phyloP scores from a whole-genome alignment of 2,113 vertebrate genomes.

The Cinclus mexicanus region DNA sequence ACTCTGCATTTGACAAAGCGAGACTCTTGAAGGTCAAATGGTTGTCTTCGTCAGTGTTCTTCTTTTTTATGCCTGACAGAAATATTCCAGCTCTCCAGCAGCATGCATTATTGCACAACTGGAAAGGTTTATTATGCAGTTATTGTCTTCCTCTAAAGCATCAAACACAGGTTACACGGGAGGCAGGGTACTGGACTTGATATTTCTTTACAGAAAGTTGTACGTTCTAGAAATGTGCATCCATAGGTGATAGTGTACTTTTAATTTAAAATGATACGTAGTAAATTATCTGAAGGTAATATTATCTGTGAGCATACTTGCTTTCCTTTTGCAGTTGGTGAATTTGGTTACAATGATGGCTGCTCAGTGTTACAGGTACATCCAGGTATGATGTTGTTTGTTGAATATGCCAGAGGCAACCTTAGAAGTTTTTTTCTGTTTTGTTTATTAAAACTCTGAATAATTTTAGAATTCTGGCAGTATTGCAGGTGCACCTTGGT shows the following conservation, averaged over 20 bases:
- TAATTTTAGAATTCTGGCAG: constrained; percentile 45
- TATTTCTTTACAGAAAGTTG: constrained; percentile 25
- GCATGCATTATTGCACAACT: constrained; percentile 60
- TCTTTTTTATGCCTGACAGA: constrained; percentile 58
- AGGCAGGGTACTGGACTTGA: constrained; percentile 53
- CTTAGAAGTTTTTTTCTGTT: background rate
- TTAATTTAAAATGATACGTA: constrained; percentile 34
- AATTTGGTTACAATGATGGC: constrained; percentile 27
- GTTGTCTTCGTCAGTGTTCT: constrained; percentile 70
- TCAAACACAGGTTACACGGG: constrained; percentile 24
- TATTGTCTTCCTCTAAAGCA: constrained; percentile 55
- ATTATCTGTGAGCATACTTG: constrained; percentile 25
- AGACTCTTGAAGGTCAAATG: constrained; percentile 71
- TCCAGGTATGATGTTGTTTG: constrained; percentile 21
- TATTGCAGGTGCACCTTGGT: constrained; percentile 57
- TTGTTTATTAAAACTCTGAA: background rate
- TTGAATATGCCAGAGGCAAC: constrained; percentile 9
- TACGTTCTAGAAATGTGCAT: constrained; percentile 53
- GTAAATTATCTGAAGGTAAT: constrained; percentile 49
- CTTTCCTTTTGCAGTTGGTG: constrained; percentile 61
- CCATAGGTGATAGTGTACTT: constrained; percentile 42
- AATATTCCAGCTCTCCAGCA: constrained; percentile 55
- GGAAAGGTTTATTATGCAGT: constrained; percentile 57
- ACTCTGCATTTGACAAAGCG: constrained; percentile 62
- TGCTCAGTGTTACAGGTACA: constrained; percentile 38